Evolutionary conservation across 2,888 invertebrate genomes (phyloP), one percentile per base, ranked within the genome.

Genomic region (Rhagium mordax): DNA sequence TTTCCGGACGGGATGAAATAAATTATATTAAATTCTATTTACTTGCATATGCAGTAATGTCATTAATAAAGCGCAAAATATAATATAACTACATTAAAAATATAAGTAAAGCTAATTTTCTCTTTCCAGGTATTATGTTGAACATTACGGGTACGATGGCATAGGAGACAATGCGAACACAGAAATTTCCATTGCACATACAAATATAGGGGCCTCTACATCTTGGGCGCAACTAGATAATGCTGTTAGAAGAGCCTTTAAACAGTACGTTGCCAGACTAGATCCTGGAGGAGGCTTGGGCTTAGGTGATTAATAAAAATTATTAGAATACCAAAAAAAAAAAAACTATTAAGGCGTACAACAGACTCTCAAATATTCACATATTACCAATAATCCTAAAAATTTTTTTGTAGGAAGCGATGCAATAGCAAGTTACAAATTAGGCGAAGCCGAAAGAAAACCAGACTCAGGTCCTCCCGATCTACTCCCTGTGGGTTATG

Each of bases 161-260:
- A 85, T 86, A 81, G 80, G 87, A 79, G 78, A 87, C 82, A 82
- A 88, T 83, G 79, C 88, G 81, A 78, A 76, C 49, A 90, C 91
- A 75, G 93, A 93, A 86, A 94, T 95, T 84, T 90, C 95, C 3
- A 95, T 98, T 84, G 97, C 98, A 13, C 94, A 93, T 82, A 94
- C 98, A 3, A 95, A 94, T 84, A 95, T 98, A 77, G 96, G 96
- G 80, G 95, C 96, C 73, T 96, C 97, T 87, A 97, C 97, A 0
- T 96, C 95, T 72, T 98, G 98, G 98, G 96, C 97, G 86, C 94
- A 96, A 85, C 89, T 98, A 83, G 98, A 98, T 88, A 95, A 95
- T 82, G 94, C 95, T 81, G 95, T 98, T 76, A 91, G 96, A 82
- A 94, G 96, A 87, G 94, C 96, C 66, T 98, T 98, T 87, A 98